Evolutionary conservation across 2,113 vertebrate genomes (phyloP).

Genomic region (Odobenus rosmarus): DNA sequence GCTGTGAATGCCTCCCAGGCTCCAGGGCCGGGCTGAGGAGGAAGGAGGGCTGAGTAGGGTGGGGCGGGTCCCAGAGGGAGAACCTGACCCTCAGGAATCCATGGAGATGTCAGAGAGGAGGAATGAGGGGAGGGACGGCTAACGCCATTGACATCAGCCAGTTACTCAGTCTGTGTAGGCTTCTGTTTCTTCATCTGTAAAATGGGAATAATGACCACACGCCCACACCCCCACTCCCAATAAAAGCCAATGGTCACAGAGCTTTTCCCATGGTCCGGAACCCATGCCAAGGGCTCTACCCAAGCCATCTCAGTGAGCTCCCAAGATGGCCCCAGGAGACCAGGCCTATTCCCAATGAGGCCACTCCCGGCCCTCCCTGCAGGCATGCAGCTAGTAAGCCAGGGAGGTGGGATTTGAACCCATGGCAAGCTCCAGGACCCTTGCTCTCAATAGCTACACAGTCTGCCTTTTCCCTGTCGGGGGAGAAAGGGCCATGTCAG

Average conservation of each 20-base stretch:
- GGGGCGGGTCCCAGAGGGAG: neutral
- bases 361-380: neutral
- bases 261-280: neutral
- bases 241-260: neutral
- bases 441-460: neutral
- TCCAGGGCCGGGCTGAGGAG: neutral
- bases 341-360: too few species aligned
- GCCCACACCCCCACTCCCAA: too few species aligned
- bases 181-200: neutral
- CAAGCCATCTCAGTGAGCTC: neutral
- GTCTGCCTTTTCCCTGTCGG: fast-evolving
- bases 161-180: neutral
- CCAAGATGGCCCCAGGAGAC: neutral
- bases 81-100: neutral
- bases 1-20: fast-evolving
- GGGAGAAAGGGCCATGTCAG: neutral
- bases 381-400: fast-evolving
- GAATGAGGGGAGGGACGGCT: neutral
- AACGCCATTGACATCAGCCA: neutral
- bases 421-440: neutral
- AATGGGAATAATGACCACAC: neutral
- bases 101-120: neutral
- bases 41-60: neutral
- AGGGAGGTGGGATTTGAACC: neutral
- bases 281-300: neutral